phyloP scores from a whole-genome alignment of 2,113 vertebrate genomes.

The Podarcis raffonei region DNA sequence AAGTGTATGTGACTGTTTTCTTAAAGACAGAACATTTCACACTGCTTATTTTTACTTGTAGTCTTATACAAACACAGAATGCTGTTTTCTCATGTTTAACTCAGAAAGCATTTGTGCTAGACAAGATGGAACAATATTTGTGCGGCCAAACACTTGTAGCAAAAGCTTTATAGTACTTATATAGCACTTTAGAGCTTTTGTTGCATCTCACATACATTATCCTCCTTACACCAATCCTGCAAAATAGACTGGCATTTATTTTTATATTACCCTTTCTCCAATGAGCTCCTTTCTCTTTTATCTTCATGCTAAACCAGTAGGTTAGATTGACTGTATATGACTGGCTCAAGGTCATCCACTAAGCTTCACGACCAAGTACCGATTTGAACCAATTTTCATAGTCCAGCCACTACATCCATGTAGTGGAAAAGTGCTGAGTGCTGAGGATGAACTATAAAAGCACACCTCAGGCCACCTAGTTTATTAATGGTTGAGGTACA shows the following conservation, averaged over 20 bases:
- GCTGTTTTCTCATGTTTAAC: not conserved
- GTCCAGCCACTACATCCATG: not conserved
- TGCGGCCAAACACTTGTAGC: not conserved
- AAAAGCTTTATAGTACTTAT: not conserved
- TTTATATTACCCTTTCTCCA: not conserved
- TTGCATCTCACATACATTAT: not conserved
- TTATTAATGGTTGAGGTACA: not conserved
- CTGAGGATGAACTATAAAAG: not conserved
- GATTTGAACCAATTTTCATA: not conserved
- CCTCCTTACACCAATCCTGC: not conserved
- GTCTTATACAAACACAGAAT: not conserved
- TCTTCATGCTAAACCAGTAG: not conserved
- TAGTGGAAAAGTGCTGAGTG: not conserved
- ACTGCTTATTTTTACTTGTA: constrained; percentile 2
- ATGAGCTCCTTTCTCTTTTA: not conserved
- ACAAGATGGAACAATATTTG: not conserved
- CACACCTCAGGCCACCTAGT: not conserved
- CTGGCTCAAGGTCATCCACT: not conserved
- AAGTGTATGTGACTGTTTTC: constrained; percentile 1
- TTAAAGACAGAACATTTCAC: constrained; percentile 5
- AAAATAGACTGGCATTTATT: not conserved
- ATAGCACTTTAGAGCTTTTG: not conserved
- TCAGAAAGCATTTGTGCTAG: constrained; percentile 1
- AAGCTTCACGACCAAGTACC: not conserved
- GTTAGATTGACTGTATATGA: not conserved